Percentiles rank a stretch among this genome's conserved stretches.
These are phyloP conservation scores for Promerops cafer DNA, from an alignment of 2,113 vertebrate genomes.

Conservation along the genomic window DNA sequence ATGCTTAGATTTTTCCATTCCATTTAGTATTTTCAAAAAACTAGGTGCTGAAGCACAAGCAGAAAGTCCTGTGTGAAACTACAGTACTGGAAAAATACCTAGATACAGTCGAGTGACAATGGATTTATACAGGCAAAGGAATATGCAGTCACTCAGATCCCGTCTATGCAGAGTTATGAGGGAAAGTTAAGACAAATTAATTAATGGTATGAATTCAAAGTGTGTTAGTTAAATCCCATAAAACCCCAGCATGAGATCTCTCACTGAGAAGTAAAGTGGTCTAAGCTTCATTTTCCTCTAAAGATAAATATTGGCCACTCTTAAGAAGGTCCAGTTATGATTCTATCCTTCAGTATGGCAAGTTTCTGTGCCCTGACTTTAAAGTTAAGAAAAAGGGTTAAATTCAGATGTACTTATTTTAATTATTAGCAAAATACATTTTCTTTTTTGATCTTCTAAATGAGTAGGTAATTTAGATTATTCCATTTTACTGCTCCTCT, in stretches of 20 bases:
- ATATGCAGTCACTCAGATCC: neutral
- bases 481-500: neutral
- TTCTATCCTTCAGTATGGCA: neutral
- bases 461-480: neutral
- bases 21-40: neutral
- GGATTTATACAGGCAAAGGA: neutral
- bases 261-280: neutral
- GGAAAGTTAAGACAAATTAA: constrained; percentile 23
- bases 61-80: neutral
- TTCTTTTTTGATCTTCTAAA: neutral
- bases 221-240: neutral
- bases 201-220: constrained; percentile 6
- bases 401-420: neutral
- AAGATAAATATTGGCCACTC: neutral
- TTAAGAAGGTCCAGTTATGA: neutral
- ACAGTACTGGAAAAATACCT: neutral
- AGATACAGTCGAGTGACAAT: neutral
- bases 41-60: neutral
- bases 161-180: neutral
- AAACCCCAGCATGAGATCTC: neutral
- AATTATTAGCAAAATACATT: neutral
- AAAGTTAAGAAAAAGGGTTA: neutral
- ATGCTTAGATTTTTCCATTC: neutral
- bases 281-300: neutral
- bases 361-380: accelerated